Base-by-base conservation (phyloP, 2,888 invertebrate genomes). In the Pyrrhia umbra region DNA sequence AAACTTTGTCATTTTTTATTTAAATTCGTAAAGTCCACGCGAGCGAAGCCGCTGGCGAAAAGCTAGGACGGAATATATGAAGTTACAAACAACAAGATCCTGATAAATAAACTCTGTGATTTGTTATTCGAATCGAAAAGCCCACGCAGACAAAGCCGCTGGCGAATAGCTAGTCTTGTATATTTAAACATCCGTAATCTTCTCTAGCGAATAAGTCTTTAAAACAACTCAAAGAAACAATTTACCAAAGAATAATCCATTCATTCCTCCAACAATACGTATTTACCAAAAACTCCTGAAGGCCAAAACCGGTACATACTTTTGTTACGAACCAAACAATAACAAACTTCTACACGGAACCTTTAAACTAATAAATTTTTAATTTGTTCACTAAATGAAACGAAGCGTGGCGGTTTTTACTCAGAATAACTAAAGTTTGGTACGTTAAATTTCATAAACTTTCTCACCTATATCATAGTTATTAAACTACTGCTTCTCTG, bases 321-420 rank as follows among this genome's bases (percentile, higher is more conserved):
- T 30, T 54, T 54, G 62, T 66, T 56, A 34, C 27, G 16, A n/a
- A 6, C 37, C 42, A 54, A 55, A 62, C 39, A 57, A 57, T 18
- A 55, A 45, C 39, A 56, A 60, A 71, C 54, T 70, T 67, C 6
- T 3, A 6, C 59, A 56, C 45, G 18, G 43, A 66, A 72, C 64
- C 55, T 68, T 61, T 25, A 37, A 16, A 43, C 46, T 65, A 71
- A 70, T 78, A 75, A 71, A 76, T 68, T 68, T 71, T 76, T 69
- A 66, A 77, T 68, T 57, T 61, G 60, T 67, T 65, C 62, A 27
- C 25, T 54, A 49, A 52, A 56, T 21, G 18, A 51, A 79, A 63
- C 61, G 47, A 59, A 72, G 13, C 37, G 50, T 65, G 49, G 39
- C 50, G 34, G 64, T 66, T 77, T 68, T 56, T 43, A 66, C 43